Percentiles rank a stretch among this genome's conserved stretches.
Evolutionary conservation across 2,113 vertebrate genomes (phyloP).

Genomic region (Burhinus bistriatus): DNA sequence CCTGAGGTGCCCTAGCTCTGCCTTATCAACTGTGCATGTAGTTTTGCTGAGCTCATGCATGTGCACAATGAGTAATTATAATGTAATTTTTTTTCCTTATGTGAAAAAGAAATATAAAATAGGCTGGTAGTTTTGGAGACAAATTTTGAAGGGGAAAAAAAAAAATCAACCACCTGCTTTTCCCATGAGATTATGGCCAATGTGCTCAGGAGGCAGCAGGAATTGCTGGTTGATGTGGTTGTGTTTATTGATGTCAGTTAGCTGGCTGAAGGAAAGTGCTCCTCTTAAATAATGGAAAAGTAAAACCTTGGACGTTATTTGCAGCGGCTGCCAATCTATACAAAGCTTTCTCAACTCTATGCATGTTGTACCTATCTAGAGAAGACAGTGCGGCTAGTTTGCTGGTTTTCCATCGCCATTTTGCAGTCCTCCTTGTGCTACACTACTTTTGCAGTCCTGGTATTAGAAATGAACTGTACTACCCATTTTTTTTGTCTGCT

Average conservation of each 20-base stretch:
- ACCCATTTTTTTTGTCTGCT: background rate
- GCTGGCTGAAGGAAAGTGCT: background rate
- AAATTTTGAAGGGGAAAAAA: background rate
- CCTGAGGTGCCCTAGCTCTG: background rate
- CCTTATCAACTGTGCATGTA: background rate
- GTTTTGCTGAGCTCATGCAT: background rate
- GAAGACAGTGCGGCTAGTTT: fast-evolving
- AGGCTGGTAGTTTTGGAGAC: background rate
- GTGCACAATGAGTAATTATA: background rate
- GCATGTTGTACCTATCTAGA: fast-evolving
- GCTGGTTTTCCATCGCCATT: background rate
- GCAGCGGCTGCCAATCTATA: background rate
- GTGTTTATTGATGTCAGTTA: background rate
- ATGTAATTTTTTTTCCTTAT: background rate
- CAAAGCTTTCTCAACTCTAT: fast-evolving
- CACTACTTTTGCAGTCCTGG: background rate
- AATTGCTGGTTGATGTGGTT: background rate
- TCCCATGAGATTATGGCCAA: background rate
- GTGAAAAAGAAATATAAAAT: background rate
- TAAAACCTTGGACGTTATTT: background rate
- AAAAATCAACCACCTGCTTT: background rate
- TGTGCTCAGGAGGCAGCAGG: background rate
- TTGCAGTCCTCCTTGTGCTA: background rate
- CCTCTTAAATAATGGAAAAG: background rate
- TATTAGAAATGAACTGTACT: background rate